Evolutionary conservation across 2,113 vertebrate genomes (phyloP), one percentile per base, ranked within the genome.

Genomic region (Accipiter virgatus): DNA sequence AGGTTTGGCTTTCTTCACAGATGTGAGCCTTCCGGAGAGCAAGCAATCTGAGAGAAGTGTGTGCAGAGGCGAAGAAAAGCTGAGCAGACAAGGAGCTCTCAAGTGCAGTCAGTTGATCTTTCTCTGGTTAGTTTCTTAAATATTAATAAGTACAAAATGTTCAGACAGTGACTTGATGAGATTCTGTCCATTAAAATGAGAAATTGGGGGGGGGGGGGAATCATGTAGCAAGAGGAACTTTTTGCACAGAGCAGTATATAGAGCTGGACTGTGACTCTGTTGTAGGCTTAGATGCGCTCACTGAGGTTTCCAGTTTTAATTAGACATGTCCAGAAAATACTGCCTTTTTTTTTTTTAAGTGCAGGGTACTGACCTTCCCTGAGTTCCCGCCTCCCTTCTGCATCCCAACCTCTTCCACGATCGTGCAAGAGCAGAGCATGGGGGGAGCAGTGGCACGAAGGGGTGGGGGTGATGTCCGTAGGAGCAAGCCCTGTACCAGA

Each of bases 71-170:
- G 5, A 58, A 61, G 55, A 59, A 72, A 42, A 92, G 36, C 79
- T 56, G 58, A 90, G 63, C 66, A 74, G 62, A 29, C 15, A 21
- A 77, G 66, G 34, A 85, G 31, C 55, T 86, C 53, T 70, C 5
- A 26, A 86, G 27, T 40, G 18, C 38, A 88, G 65, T 65, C 65
- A 65, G 50, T 36, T 83, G 58, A 93, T 92, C 93, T 94, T 90
- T 88, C 38, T 66, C n/a, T 86, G 42, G 17, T 86, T 94, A 80
- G 55, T 36, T 90, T 73, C 86, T 97, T 87, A 92, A 97, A 93
- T 93, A 97, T 97, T 97, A 94, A 95, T 96, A 93, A 74, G 75
- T 86, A 95, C 94, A 88, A 74, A 92, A 88, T 92, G 88, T 97
- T 93, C 82, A 47, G 92, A 83, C 78, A 74, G 68, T 86, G 79